phyloP scores from a whole-genome alignment of 2,113 vertebrate genomes.

The Rhizomys pruinosus region DNA sequence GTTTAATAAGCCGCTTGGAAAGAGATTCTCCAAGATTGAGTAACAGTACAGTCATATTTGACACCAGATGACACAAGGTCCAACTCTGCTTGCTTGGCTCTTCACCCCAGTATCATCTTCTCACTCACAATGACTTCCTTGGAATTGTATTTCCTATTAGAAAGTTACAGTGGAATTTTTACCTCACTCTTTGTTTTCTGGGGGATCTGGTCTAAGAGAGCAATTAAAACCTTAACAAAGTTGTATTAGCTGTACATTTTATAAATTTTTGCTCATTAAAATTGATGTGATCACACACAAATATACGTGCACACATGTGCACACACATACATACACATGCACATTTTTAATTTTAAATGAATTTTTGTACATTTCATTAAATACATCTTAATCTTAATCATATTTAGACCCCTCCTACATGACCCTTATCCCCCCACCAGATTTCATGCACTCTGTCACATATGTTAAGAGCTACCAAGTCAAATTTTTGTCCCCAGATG shows the following conservation, averaged over 20 bases:
- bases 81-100: neutral
- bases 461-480: too few species aligned
- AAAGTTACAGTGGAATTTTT: neutral
- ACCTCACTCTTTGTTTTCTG: conserved; percentile 1
- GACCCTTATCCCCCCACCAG: too few species aligned
- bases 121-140: neutral
- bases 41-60: neutral
- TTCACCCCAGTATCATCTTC: neutral
- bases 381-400: too few species aligned
- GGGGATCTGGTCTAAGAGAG: neutral
- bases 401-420: too few species aligned
- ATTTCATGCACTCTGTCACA: too few species aligned
- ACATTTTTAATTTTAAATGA: neutral
- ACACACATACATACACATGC: neutral
- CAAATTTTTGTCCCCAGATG: too few species aligned
- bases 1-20: neutral
- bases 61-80: neutral
- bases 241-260: neutral
- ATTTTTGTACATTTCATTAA: too few species aligned
- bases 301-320: neutral
- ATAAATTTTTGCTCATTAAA: neutral
- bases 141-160: neutral
- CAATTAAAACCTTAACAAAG: conserved; percentile 10
- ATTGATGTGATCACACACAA: neutral
- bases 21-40: neutral